Base-by-base conservation (phyloP, 2,113 vertebrate species). In the Naja naja region DNA sequence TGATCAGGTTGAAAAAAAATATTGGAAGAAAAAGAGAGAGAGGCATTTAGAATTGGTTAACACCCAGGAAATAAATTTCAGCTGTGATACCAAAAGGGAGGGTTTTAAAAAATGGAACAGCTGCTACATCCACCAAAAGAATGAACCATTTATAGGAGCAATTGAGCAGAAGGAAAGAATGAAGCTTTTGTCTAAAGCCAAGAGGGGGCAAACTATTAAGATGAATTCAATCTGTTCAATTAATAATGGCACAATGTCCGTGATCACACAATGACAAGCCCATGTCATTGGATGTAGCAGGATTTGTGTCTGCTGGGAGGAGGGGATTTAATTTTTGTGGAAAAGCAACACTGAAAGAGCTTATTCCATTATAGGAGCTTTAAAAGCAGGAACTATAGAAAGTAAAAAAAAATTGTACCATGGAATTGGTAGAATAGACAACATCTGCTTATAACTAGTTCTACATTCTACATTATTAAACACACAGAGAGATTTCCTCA, bases 101-200 rank as follows among this genome's bases (percentile, higher is more conserved):
- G 25, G 34, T 43, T 81, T 43, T 20, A 64, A 90, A 93, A 94
- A 64, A 53, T 93, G 54, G 81, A 95, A 53, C 55, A 92, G 89
- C 60, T 93, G 86, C 85, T 74, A 81, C 25, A 92, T 91, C 55
- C 52, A 95, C 74, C 55, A 87, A 88, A 52, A 60, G 47, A 93
- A 92, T 25, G n/a, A 92, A 88, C 54, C 88, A 91, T 93, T 93
- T 92, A 85, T 88, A 88, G 94, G 85, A 94, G 53, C 39, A 94
- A 92, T 88, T 74, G 85, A 90, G 86, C 54, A 89, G 60, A 89
- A 93, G 87, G 95, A 92, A 54, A 94, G 89, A 95, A 34, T 91
- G 27, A 22, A 47, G 58, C 60, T 90, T 93, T 94, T 95, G 93
- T 94, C 34, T 93, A 93, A 95, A 93, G 87, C 54, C 47, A 22